Percentiles rank a stretch among this genome's conserved stretches.
phyloP scores from a whole-genome alignment of 2,888 invertebrate species.

The Trisateles emortualis region DNA sequence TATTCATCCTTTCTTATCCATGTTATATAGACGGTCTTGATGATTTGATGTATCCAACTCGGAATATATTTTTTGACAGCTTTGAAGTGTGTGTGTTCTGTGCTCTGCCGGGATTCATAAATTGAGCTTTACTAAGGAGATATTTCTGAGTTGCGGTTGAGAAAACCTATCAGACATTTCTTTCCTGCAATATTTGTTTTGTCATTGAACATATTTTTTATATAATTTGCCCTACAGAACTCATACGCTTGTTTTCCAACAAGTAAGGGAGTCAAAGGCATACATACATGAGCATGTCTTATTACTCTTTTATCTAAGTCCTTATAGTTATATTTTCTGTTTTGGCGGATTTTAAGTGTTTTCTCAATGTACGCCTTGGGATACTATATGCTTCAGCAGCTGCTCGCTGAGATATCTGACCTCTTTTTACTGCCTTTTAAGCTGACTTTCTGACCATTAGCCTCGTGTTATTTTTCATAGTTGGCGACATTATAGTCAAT shows the following conservation, averaged over 20 bases:
- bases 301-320: constrained; percentile 19
- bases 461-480: neutral
- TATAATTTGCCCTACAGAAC: constrained; percentile 24
- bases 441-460: neutral
- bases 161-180: constrained; percentile 26
- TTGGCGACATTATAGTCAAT: neutral
- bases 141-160: constrained; percentile 25
- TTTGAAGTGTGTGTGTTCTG: too few species aligned
- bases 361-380: constrained; percentile 14
- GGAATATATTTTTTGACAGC: too few species aligned
- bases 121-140: too few species aligned
- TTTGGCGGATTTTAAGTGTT: constrained; percentile 13
- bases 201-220: constrained; percentile 25
- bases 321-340: constrained; percentile 8
- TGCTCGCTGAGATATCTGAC: neutral
- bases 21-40: too few species aligned
- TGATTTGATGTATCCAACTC: too few species aligned
- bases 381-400: neutral
- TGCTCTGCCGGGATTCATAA: too few species aligned
- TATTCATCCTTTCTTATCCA: too few species aligned
- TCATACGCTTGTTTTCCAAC: constrained; percentile 8
- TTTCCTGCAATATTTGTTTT: constrained; percentile 15
- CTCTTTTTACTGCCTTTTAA: neutral
- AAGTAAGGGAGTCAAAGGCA: constrained; percentile 16
- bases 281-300: constrained; percentile 8